Conservation (phyloP, 2,113 vertebrate species). For the Sphaerodactylus townsendi region DNA sequence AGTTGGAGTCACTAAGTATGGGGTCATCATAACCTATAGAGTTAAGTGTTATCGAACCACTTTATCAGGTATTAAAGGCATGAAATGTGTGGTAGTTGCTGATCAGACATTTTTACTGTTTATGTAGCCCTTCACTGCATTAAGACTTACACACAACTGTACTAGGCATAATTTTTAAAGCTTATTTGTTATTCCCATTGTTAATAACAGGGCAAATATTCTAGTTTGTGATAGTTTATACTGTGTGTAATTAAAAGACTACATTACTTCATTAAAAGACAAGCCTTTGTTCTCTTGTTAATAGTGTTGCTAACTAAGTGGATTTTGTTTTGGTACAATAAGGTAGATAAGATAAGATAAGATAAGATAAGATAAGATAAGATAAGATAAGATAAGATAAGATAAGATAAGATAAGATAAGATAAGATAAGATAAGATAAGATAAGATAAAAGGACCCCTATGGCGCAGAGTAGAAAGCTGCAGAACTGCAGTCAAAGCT, state of each 20-base stretch:
- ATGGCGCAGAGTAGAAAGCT: no score
- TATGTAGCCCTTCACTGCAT: neutral
- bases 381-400: no score
- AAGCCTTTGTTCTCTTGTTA: neutral
- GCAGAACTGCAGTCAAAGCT: no score
- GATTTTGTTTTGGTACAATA: neutral
- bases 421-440: no score
- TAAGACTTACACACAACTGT: neutral
- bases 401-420: no score
- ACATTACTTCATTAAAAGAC: neutral
- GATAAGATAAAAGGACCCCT: no score
- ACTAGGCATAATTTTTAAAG: neutral
- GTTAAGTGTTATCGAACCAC: constrained; percentile 37
- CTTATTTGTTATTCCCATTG: neutral
- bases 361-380: no score
- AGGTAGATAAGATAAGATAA: no score
- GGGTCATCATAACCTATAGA: constrained; percentile 41
- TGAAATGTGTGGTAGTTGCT: neutral
- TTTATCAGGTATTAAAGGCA: constrained; percentile 4
- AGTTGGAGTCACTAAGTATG: neutral
- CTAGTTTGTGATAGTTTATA: neutral
- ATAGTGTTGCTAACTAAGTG: neutral
- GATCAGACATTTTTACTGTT: neutral
- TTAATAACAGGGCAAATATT: neutral
- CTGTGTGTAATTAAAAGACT: neutral